These are phyloP conservation scores for Mesocricetus auratus DNA, from an alignment of 2,113 vertebrate genomes.

Conservation along the genomic window DNA sequence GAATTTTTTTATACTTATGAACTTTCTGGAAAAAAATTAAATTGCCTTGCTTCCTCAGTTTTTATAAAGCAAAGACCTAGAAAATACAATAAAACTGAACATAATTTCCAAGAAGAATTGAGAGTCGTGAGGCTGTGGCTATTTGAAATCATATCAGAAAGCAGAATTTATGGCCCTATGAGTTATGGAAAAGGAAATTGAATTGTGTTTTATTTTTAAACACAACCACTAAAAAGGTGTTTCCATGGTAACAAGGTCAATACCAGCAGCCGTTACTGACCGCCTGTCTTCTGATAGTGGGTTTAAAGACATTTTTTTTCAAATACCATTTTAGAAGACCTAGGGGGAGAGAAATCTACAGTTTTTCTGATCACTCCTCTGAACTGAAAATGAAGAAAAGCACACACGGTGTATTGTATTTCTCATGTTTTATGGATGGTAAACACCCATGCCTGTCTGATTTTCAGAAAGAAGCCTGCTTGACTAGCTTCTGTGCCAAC, in stretches of 20 bases:
- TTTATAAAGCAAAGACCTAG: conserved; percentile 76
- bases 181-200: conserved; percentile 76
- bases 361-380: conserved; percentile 72
- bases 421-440: conserved; percentile 78
- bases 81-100: conserved; percentile 77
- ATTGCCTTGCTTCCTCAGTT: conserved; percentile 56
- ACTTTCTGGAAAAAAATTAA: conserved; percentile 72
- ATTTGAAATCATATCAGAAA: conserved; percentile 75
- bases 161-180: conserved; percentile 64
- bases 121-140: conserved; percentile 65
- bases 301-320: conserved; percentile 81
- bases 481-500: conserved; percentile 61
- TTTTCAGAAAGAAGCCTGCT: conserved; percentile 68
- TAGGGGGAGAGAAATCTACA: conserved; percentile 59
- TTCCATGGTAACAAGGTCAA: conserved; percentile 86
- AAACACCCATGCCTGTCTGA: conserved; percentile 46
- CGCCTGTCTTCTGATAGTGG: conserved; percentile 71
- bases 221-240: conserved; percentile 77
- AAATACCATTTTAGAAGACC: conserved; percentile 75
- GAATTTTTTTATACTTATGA: conserved; percentile 60
- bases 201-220: conserved; percentile 78
- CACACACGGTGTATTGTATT: conserved; percentile 59
- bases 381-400: conserved; percentile 62
- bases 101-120: conserved; percentile 70
- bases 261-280: conserved; percentile 72